phyloP scores from a whole-genome alignment of 2,888 invertebrate genomes.

The Vandiemenella viatica region DNA sequence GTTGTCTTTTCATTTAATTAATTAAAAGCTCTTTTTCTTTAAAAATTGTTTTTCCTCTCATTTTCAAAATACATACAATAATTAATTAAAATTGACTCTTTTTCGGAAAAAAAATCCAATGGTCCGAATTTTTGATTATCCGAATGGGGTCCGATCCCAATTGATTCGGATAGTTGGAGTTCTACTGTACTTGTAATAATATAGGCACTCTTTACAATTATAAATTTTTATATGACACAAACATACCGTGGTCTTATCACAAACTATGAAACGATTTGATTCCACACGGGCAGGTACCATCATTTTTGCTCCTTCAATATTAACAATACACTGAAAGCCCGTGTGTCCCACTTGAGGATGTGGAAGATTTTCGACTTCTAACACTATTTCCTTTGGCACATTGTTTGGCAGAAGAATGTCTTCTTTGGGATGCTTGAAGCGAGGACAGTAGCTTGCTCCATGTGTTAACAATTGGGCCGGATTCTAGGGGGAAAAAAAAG shows the following conservation, averaged over 20 bases:
- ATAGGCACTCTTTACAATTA: no score
- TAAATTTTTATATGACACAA: no score
- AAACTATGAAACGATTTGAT: constrained; percentile 62
- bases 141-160: no score
- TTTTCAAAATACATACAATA: no score
- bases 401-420: constrained; percentile 74
- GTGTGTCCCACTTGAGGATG: constrained; percentile 78
- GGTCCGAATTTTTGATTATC: no score
- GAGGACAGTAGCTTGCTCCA: constrained; percentile 58
- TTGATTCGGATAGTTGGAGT: no score
- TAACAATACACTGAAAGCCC: constrained; percentile 81
- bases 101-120: no score
- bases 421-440: constrained; percentile 58
- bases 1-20: no score
- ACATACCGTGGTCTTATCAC: constrained; percentile 79
- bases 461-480: constrained; percentile 40
- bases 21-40: no score
- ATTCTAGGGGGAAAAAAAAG: constrained; percentile 30
- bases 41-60: no score
- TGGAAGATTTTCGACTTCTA: constrained; percentile 82
- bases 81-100: no score
- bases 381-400: constrained; percentile 72
- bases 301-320: constrained; percentile 80
- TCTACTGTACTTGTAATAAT: no score
- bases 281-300: constrained; percentile 76